Evolutionary conservation across 2,888 invertebrate genomes (phyloP).

Genomic region (Andrena flavipes): DNA sequence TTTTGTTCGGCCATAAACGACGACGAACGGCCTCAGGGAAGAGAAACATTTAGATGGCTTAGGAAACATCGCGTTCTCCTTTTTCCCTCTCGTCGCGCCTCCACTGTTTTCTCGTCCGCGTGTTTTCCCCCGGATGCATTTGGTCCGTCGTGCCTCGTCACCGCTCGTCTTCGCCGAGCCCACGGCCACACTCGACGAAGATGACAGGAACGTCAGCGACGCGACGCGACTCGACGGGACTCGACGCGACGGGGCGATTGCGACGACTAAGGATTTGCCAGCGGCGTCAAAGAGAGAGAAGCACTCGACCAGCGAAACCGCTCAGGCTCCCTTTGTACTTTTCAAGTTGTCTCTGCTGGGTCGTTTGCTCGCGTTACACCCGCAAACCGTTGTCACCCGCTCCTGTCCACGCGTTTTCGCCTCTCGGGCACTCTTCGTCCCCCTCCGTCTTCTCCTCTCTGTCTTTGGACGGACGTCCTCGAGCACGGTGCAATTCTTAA

Average conservation of each 20-base stretch:
- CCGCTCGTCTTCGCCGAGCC: slow-evolving; percentile 38
- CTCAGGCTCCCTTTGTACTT: slow-evolving; percentile 75
- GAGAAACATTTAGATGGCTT: slow-evolving; percentile 69
- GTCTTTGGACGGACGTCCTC: background rate
- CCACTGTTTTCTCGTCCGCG: slow-evolving; percentile 7
- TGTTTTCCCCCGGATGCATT: slow-evolving; percentile 15
- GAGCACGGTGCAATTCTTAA: background rate
- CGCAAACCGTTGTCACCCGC: slow-evolving; percentile 50
- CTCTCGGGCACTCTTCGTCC: slow-evolving; percentile 1
- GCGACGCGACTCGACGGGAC: too few species aligned
- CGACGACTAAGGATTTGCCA: slow-evolving; percentile 56
- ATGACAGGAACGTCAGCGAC: slow-evolving; percentile 43
- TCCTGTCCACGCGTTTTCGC: slow-evolving; percentile 6
- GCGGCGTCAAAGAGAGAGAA: slow-evolving; percentile 74
- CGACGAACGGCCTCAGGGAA: slow-evolving; percentile 52
- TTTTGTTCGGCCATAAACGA: slow-evolving; percentile 71
- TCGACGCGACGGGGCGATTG: slow-evolving; percentile 32
- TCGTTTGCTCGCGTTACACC: slow-evolving; percentile 65
- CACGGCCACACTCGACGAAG: slow-evolving; percentile 55
- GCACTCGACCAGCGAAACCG: slow-evolving; percentile 72
- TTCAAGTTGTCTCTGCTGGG: slow-evolving; percentile 55
- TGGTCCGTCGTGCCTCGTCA: slow-evolving; percentile 19
- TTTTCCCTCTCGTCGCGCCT: slow-evolving; percentile 36
- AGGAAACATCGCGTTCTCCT: slow-evolving; percentile 37
- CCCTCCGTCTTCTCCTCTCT: slow-evolving; percentile 10